phyloP scores from a whole-genome alignment of 2,113 vertebrate species.

The Tautogolabrus adspersus region DNA sequence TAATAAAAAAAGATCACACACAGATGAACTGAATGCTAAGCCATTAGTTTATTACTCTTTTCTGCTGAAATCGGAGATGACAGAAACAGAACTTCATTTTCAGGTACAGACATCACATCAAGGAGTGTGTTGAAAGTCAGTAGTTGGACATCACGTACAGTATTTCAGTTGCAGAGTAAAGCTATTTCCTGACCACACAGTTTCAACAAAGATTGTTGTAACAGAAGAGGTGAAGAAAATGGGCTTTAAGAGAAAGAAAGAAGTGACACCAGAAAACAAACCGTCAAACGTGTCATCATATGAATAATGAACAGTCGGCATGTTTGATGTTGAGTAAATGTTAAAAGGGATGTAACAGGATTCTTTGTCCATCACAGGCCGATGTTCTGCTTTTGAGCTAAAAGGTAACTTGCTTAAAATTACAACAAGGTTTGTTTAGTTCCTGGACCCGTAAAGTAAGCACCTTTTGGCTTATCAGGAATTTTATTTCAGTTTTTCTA shows the following conservation, averaged over 20 bases:
- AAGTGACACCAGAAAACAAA: not conserved
- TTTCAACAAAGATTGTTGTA: not conserved
- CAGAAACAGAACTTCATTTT: not conserved
- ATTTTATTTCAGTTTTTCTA: too few species aligned
- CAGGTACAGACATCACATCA: not conserved
- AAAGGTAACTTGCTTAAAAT: too few species aligned
- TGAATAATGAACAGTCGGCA: not conserved
- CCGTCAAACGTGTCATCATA: not conserved
- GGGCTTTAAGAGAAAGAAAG: not conserved
- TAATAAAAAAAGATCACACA: not conserved
- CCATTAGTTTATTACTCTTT: conserved; percentile 58
- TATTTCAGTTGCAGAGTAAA: not conserved
- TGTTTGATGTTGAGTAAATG: not conserved
- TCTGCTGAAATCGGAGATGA: conserved; percentile 29
- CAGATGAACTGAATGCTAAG: conserved; percentile 21
- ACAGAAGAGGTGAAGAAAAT: not conserved
- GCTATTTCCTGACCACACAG: not conserved
- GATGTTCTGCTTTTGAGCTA: not conserved
- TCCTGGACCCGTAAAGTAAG: too few species aligned
- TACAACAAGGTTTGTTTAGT: too few species aligned
- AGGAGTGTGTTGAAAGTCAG: not conserved
- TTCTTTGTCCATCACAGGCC: not conserved
- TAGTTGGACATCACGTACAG: not conserved
- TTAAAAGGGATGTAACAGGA: not conserved
- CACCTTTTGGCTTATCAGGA: too few species aligned